Percentiles rank a stretch among this genome's conserved stretches.
phyloP scores from a whole-genome alignment of 2,888 invertebrate species.

The Agrochola macilenta region DNA sequence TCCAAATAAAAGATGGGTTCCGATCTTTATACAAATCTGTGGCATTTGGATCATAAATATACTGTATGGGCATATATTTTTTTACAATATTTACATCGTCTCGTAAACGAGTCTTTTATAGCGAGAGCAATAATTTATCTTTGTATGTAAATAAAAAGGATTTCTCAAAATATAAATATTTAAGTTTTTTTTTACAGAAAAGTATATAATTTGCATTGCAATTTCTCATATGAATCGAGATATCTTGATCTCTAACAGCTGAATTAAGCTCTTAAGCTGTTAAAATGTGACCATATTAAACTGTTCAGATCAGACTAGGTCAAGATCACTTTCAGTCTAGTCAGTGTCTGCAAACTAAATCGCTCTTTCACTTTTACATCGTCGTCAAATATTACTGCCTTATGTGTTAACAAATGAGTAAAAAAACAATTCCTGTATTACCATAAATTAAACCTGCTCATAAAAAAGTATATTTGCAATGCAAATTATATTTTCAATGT shows the following conservation, averaged over 20 bases:
- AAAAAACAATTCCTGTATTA: constrained; percentile 15
- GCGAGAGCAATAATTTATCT: constrained; percentile 19
- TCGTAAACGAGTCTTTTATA: constrained; percentile 42
- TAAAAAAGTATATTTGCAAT: constrained; percentile 49
- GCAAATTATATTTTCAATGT: constrained; percentile 55
- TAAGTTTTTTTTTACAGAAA: neutral
- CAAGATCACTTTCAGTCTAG: constrained; percentile 15
- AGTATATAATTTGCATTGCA: constrained; percentile 26
- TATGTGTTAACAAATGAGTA: neutral
- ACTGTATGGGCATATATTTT: constrained; percentile 49
- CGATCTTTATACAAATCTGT: constrained; percentile 18
- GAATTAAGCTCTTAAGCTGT: no score
- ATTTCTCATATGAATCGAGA: neutral
- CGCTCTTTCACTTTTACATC: constrained; percentile 1
- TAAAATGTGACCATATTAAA: neutral
- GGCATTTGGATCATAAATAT: constrained; percentile 63
- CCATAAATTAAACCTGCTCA: constrained; percentile 32
- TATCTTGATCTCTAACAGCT: neutral
- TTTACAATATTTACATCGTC: constrained; percentile 66
- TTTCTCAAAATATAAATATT: constrained; percentile 11
- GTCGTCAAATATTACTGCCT: neutral
- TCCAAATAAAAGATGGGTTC: neutral
- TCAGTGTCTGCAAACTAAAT: constrained; percentile 6
- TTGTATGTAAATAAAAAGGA: constrained; percentile 29
- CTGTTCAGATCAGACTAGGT: neutral